A percentile compares a stretch with the other conserved stretches of the same genome.
These are phyloP conservation scores for Symphodus melops DNA, from an alignment of 2,113 vertebrate genomes.

Conservation along the genomic window DNA sequence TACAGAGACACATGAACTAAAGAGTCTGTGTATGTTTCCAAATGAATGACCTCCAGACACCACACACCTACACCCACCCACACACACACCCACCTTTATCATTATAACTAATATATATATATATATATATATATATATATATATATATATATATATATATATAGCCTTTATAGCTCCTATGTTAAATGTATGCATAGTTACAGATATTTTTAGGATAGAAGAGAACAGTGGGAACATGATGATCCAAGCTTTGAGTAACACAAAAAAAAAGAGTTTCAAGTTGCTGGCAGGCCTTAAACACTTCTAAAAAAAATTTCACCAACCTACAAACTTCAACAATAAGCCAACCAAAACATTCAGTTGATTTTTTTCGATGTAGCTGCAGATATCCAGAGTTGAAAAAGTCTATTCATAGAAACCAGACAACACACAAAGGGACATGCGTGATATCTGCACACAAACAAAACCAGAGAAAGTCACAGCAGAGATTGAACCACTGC, in stretches of 20 bases:
- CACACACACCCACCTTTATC: too few relatives aligned
- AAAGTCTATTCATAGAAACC: conserved; percentile 19
- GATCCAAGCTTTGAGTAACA: not conserved
- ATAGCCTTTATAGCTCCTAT: too few relatives aligned
- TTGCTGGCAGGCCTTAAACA: conserved; percentile 9
- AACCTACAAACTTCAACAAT: conserved; percentile 15
- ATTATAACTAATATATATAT: too few relatives aligned
- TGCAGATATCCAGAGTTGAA: conserved; percentile 1
- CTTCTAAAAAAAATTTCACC: too few relatives aligned
- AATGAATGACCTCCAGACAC: too few relatives aligned
- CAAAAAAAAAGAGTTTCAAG: not conserved
- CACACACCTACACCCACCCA: too few relatives aligned
- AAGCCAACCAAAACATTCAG: conserved; percentile 11
- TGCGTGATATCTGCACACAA: not conserved
- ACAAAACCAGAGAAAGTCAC: conserved; percentile 5
- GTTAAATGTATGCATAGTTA: not conserved
- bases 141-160: too few relatives aligned
- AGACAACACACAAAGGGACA: conserved; percentile 10
- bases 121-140: too few relatives aligned
- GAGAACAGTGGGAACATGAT: not conserved
- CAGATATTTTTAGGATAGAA: not conserved
- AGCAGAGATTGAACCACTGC: not conserved
- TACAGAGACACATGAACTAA: too few relatives aligned
- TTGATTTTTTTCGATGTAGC: not conserved
- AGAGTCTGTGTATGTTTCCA: too few relatives aligned